A percentile compares a stretch with the other conserved stretches of the same genome.
Conservation (phyloP, 2,113 vertebrate species). For the Pogona vitticeps region DNA sequence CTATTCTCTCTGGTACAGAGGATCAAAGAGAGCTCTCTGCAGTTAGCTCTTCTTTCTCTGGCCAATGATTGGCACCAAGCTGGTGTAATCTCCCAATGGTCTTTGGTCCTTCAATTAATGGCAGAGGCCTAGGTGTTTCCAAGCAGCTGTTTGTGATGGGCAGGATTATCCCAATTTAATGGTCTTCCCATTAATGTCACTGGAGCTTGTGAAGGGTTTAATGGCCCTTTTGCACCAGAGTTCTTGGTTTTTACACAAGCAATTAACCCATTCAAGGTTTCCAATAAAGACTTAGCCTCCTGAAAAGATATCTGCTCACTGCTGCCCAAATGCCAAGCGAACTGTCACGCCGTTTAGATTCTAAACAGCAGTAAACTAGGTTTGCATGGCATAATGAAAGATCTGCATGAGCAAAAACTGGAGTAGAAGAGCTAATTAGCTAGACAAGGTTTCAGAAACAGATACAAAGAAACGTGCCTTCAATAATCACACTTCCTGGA, state of each 20-base stretch:
- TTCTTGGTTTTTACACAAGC: slow-evolving; percentile 28
- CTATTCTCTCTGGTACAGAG: not conserved
- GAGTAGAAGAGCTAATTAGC: slow-evolving; percentile 26
- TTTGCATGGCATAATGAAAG: not conserved
- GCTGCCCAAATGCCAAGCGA: slow-evolving; percentile 42
- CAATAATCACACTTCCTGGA: slow-evolving; percentile 3
- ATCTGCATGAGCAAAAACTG: not conserved
- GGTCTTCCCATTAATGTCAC: not conserved
- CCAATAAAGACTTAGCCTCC: slow-evolving; percentile 1
- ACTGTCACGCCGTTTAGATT: slow-evolving; percentile 32
- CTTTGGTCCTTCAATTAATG: not conserved
- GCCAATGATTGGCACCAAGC: too few relatives aligned
- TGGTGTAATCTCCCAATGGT: not conserved
- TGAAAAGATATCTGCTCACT: slow-evolving; percentile 29
- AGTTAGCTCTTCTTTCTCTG: too few relatives aligned
- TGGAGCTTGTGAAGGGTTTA: not conserved
- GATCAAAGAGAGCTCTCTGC: not conserved
- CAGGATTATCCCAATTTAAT: not conserved
- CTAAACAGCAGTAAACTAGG: not conserved
- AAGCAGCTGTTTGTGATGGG: not conserved
- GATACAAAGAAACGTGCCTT: not conserved
- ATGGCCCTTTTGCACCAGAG: not conserved
- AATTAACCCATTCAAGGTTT: not conserved
- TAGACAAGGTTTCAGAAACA: slow-evolving; percentile 1
- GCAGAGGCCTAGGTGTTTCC: not conserved